Evolutionary conservation across 2,797 vertebrate genomes (phyloP).

Genomic region (Eospalax fontanierii): DNA sequence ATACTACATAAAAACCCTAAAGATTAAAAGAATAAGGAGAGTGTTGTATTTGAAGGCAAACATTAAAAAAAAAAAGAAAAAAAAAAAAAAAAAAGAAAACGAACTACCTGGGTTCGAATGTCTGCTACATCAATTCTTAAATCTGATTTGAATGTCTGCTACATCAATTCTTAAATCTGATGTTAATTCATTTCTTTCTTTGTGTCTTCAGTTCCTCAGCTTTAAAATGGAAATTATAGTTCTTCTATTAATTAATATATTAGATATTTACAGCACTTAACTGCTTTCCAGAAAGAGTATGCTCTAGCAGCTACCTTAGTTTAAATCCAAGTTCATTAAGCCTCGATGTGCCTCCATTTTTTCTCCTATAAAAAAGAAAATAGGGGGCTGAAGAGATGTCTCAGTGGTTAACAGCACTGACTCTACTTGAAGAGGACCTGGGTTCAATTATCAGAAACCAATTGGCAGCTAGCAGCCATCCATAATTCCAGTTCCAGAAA

Average conservation of each 20-base stretch:
- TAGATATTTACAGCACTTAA: neutral
- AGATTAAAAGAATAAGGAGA: constrained; percentile 3
- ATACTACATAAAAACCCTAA: constrained; percentile 35
- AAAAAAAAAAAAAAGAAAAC: no score
- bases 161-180: neutral
- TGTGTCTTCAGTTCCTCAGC: neutral
- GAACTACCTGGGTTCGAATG: constrained; percentile 16
- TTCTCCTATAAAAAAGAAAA: neutral
- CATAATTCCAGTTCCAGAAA: no score
- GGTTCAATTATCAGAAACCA: no score
- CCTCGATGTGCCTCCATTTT: neutral
- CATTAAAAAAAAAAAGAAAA: no score
- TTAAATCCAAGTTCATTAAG: constrained; percentile 17
- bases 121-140: neutral
- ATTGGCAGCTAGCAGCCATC: no score
- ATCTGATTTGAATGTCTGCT: constrained; percentile 3
- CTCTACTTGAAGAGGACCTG: no score
- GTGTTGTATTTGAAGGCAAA: constrained; percentile 39
- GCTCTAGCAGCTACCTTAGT: neutral
- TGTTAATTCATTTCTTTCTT: neutral
- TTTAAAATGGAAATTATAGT: constrained; percentile 26
- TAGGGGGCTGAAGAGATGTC: no score
- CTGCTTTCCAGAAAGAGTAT: constrained; percentile 13
- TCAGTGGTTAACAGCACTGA: no score
- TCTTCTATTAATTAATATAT: neutral